A percentile compares a stretch with the other conserved stretches of the same genome.
phyloP scores from a whole-genome alignment of 2,797 vertebrate genomes.

The Lithobates sylvaticus region DNA sequence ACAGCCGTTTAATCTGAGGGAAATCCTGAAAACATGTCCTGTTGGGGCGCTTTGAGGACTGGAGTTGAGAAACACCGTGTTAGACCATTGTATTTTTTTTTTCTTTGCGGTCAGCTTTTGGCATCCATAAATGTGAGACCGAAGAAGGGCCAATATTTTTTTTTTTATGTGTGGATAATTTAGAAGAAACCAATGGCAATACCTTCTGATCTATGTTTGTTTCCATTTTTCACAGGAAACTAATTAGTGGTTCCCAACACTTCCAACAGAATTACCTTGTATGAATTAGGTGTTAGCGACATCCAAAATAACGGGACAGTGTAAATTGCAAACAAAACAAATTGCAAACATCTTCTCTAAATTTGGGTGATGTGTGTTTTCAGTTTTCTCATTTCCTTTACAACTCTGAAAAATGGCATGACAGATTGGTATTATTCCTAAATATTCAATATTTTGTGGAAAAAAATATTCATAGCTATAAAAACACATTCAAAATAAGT shows the following conservation, averaged over 20 bases:
- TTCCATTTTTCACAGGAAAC: neutral
- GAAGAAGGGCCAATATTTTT: too few species aligned
- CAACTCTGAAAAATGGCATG: neutral
- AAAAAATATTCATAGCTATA: constrained; percentile 23
- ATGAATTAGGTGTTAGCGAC: neutral
- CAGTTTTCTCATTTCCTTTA: neutral
- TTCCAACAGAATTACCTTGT: neutral
- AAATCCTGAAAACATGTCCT: too few species aligned
- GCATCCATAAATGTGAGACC: too few species aligned
- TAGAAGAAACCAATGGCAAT: too few species aligned
- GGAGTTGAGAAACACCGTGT: too few species aligned
- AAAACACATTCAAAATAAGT: constrained; percentile 8
- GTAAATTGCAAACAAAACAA: neutral
- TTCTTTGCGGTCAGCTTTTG: too few species aligned
- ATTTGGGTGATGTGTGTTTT: neutral
- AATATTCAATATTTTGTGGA: neutral
- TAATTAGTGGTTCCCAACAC: neutral
- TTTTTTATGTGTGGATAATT: too few species aligned
- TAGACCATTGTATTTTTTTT: too few species aligned
- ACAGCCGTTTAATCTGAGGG: too few species aligned
- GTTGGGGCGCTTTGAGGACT: too few species aligned
- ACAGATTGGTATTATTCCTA: constrained; percentile 15
- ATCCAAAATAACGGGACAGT: neutral
- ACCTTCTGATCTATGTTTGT: neutral
- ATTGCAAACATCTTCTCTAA: neutral